phyloP scores from a whole-genome alignment of 1,140 invertebrate genomes.

The Drosophila pseudoananassae region DNA sequence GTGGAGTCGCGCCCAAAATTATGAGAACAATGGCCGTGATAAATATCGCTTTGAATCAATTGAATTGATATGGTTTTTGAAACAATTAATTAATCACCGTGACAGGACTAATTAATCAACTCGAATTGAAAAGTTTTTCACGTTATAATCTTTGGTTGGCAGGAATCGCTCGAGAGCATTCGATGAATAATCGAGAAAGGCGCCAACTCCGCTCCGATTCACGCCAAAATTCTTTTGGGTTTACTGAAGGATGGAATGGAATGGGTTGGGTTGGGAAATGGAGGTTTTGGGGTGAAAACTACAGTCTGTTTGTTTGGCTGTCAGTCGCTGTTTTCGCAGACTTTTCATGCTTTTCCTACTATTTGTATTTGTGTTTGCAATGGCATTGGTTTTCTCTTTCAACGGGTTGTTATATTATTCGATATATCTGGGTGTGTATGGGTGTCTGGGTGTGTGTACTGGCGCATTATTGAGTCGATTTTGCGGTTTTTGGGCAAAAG shows the following conservation, averaged over 20 bases:
- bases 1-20: neutral
- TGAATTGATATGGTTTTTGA: constrained; percentile 21
- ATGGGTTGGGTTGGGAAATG: neutral
- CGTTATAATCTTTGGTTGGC: neutral
- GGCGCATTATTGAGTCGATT: constrained; percentile 73
- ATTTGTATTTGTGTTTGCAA: constrained; percentile 22
- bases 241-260: too few relatives aligned
- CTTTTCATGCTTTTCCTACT: constrained; percentile 33
- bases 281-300: constrained; percentile 33
- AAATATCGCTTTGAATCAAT: constrained; percentile 21
- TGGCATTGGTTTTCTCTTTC: constrained; percentile 17
- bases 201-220: too few relatives aligned
- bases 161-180: constrained; percentile 33
- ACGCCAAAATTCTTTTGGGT: too few relatives aligned
- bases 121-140: constrained; percentile 7
- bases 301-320: constrained; percentile 39
- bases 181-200: constrained; percentile 62
- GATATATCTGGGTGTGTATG: neutral
- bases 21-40: neutral
- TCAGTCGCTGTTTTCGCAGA: constrained; percentile 41
- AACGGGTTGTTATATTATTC: neutral
- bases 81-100: constrained; percentile 38
- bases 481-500: constrained; percentile 72
- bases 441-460: constrained; percentile 28
- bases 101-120: constrained; percentile 23